Conservation (phyloP, 2,888 invertebrate genomes). For the Rhingia rostrata region DNA sequence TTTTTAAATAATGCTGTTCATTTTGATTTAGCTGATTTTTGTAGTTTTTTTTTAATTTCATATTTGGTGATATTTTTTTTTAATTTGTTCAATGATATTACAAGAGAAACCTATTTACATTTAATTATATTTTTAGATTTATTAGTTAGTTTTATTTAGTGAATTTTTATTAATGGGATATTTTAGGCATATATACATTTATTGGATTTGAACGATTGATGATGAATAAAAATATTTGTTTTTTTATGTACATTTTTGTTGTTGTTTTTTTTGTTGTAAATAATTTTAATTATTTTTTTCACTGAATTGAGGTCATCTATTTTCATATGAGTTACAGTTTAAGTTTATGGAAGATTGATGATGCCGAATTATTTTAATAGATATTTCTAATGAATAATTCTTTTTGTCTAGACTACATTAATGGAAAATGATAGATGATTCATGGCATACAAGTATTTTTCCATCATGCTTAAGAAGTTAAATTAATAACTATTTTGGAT, state of each 20-base stretch:
- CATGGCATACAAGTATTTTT: no score
- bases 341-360: no score
- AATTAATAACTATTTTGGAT: no score
- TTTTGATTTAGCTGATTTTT: slow-evolving; percentile 45
- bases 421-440: no score
- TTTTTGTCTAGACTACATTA: no score
- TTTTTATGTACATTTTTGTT: slow-evolving; percentile 18
- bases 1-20: slow-evolving; percentile 39
- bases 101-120: slow-evolving; percentile 20
- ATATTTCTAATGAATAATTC: no score
- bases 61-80: slow-evolving; percentile 66
- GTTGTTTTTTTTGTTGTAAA: slow-evolving; percentile 12
- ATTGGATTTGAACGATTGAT: neutral
- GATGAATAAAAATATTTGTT: slow-evolving; percentile 4
- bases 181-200: slow-evolving; percentile 11
- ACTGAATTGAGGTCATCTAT: neutral
- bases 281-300: neutral
- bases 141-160: slow-evolving; percentile 31
- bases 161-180: slow-evolving; percentile 32
- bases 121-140: slow-evolving; percentile 20
- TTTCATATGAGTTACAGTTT: neutral
- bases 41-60: slow-evolving; percentile 10
- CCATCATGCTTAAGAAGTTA: no score
- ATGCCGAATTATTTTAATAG: no score
- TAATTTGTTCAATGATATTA: slow-evolving; percentile 33